phyloP scores from a whole-genome alignment of 2,113 vertebrate genomes.

The Brachirus orientalis region DNA sequence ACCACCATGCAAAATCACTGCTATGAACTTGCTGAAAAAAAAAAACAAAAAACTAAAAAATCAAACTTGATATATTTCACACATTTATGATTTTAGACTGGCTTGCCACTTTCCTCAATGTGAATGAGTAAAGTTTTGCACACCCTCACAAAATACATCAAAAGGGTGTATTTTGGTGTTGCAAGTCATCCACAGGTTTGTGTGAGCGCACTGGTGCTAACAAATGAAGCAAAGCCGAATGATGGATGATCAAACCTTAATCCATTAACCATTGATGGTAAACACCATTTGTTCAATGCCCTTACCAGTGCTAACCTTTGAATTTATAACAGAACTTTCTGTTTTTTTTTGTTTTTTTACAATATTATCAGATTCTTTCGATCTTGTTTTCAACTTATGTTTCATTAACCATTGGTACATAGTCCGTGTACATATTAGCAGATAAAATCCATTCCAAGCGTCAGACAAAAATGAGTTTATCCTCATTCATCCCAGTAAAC shows the following conservation, averaged over 20 bases:
- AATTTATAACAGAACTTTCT: constrained; percentile 27
- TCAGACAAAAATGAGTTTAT: constrained; percentile 23
- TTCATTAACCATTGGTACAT: constrained; percentile 14
- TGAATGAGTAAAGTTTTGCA: constrained; percentile 52
- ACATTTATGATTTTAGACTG: constrained; percentile 74
- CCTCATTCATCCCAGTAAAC: constrained; percentile 20
- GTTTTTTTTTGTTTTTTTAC: constrained; percentile 11
- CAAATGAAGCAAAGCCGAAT: constrained; percentile 40
- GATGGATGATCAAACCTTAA: constrained; percentile 31
- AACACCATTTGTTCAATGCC: constrained; percentile 51
- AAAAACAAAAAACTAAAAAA: constrained; percentile 57
- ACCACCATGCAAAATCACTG: constrained; percentile 78
- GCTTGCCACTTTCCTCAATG: constrained; percentile 63
- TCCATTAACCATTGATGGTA: constrained; percentile 48
- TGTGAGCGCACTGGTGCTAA: constrained; percentile 24
- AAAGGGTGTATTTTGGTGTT: constrained; percentile 47
- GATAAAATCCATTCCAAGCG: constrained; percentile 25
- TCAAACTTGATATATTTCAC: constrained; percentile 75
- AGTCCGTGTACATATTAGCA: constrained; percentile 26
- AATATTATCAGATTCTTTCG: constrained; percentile 16
- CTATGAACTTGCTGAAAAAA: constrained; percentile 67
- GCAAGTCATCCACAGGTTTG: constrained; percentile 35
- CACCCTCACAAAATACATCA: constrained; percentile 41
- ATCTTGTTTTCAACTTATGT: constrained; percentile 10
- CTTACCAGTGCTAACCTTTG: constrained; percentile 45